Conservation (phyloP, 1,140 invertebrate species). For the Sitobion miscanthi region DNA sequence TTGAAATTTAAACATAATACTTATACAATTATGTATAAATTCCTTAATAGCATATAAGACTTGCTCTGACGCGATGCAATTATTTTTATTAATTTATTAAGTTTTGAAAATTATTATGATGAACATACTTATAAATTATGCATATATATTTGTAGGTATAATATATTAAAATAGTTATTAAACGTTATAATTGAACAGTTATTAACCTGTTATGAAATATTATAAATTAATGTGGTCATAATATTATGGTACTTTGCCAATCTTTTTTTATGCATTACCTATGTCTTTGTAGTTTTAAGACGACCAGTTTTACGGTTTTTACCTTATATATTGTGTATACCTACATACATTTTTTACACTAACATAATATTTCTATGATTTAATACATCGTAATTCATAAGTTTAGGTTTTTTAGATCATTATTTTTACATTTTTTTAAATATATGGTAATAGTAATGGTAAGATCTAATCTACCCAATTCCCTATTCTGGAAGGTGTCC, state of each 20-base stretch:
- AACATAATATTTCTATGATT: background rate
- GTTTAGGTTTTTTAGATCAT: background rate
- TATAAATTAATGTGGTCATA: background rate
- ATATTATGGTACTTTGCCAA: slow-evolving; percentile 20
- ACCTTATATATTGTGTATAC: slow-evolving; percentile 20
- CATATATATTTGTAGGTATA: background rate
- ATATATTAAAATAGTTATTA: background rate
- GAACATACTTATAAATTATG: background rate
- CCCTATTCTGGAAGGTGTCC: background rate
- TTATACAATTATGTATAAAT: background rate
- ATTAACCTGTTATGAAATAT: slow-evolving; percentile 2
- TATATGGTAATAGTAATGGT: background rate
- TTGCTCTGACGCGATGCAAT: background rate
- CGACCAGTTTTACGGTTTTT: background rate
- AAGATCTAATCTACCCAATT: background rate
- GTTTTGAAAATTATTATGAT: background rate
- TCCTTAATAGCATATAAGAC: background rate
- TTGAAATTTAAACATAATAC: background rate
- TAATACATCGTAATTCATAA: background rate
- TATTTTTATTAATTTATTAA: background rate
- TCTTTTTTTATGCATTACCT: background rate
- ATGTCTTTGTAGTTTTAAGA: background rate
- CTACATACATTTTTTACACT: background rate
- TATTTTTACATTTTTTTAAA: background rate
- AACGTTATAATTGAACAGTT: background rate